A percentile compares a stretch with the other conserved stretches of the same genome.
Conservation (phyloP, 1,140 invertebrate genomes). For the Magallana ariakensis region DNA sequence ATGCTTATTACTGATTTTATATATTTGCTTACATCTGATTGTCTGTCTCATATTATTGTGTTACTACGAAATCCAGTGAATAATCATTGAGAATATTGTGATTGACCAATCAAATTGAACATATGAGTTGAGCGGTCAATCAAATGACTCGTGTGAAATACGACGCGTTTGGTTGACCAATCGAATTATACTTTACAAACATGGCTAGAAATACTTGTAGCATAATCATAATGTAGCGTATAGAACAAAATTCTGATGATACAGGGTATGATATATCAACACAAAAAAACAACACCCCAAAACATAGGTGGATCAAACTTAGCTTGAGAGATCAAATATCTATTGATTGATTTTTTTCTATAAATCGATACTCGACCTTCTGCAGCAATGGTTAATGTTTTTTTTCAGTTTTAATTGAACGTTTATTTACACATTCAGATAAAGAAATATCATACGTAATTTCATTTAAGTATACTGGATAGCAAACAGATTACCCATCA, state of each 20-base stretch:
- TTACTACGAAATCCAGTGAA: conserved; percentile 29
- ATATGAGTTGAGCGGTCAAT: neutral
- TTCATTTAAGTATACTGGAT: no score
- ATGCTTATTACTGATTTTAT: conserved; percentile 31
- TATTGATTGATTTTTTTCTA: neutral
- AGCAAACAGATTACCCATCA: no score
- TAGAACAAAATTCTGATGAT: neutral
- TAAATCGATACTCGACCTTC: neutral
- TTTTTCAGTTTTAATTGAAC: neutral
- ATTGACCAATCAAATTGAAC: conserved; percentile 29
- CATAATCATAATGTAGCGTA: neutral
- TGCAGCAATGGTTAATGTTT: neutral
- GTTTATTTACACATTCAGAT: no score
- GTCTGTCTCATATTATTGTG: conserved; percentile 32
- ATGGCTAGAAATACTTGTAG: conserved; percentile 9
- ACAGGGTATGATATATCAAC: neutral
- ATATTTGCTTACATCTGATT: conserved; percentile 28
- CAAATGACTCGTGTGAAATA: neutral
- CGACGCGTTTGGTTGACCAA: conserved; percentile 10
- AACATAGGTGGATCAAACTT: neutral
- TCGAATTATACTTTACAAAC: neutral
- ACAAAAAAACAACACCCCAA: no score
- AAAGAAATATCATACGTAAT: no score
- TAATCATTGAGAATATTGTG: conserved; percentile 24
- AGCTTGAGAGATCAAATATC: neutral